phyloP scores from a whole-genome alignment of 2,113 vertebrate species.

The Riparia riparia region DNA sequence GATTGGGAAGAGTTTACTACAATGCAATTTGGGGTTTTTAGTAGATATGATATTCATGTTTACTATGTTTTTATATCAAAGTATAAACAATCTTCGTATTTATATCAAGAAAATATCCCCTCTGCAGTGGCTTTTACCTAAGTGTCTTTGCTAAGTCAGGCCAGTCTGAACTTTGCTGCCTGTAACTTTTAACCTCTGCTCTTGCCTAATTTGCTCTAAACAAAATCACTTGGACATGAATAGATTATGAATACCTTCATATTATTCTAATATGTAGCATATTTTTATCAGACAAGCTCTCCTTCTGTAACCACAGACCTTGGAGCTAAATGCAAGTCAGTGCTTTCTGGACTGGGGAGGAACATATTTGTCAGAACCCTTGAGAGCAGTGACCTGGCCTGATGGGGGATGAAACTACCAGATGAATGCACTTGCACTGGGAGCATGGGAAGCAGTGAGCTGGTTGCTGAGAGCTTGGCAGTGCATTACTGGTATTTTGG shows the following conservation, averaged over 20 bases:
- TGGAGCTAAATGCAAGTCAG: not conserved
- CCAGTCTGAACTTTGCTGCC: not conserved
- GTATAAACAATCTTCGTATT: not conserved
- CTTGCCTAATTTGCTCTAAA: not conserved
- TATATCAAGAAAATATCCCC: not conserved
- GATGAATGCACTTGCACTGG: not conserved
- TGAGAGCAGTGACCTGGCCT: not conserved
- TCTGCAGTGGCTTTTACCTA: not conserved
- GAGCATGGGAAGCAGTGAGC: not conserved
- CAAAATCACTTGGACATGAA: not conserved
- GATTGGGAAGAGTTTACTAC: not conserved
- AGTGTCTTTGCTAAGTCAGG: not conserved
- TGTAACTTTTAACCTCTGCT: not conserved
- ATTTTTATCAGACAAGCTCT: not conserved
- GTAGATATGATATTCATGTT: not conserved
- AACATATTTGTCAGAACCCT: rapidly evolving
- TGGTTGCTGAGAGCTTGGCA: not conserved
- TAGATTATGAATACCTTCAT: not conserved
- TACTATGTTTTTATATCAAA: not conserved
- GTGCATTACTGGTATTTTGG: not conserved
- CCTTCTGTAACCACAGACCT: not conserved
- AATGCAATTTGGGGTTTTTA: not conserved
- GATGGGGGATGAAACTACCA: not conserved
- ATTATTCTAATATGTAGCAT: not conserved
- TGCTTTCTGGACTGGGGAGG: not conserved